Conservation (phyloP, 35 echinoderm and acorn worm genomes). For the Antedon bifida region DNA sequence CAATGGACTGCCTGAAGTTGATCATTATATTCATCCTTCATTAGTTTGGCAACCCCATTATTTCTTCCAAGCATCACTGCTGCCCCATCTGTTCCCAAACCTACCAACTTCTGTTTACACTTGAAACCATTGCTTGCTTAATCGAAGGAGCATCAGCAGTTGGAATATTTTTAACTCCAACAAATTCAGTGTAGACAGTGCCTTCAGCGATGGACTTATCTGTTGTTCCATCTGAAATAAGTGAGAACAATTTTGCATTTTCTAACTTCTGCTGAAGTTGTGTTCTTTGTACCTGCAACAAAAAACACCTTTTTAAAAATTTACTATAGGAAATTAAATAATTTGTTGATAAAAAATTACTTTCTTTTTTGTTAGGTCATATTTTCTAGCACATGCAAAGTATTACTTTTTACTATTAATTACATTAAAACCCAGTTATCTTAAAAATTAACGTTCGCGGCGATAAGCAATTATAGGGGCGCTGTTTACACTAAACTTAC, state of each 20-base stretch:
- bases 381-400: no score
- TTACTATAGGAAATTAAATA: neutral
- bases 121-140: neutral
- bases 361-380: no score
- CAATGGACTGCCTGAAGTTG: slow-evolving; percentile 20
- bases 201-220: slow-evolving; percentile 5
- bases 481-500: neutral
- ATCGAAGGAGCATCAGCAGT: slow-evolving; percentile 28
- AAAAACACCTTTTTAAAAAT: neutral
- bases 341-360: no score
- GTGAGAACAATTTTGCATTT: slow-evolving; percentile 13
- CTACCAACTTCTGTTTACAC: slow-evolving; percentile 24
- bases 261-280: neutral
- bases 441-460: no score
- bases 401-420: no score
- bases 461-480: no score
- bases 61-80: neutral
- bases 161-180: neutral
- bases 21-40: slow-evolving; percentile 4
- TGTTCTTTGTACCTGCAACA: slow-evolving; percentile 11
- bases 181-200: no score
- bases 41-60: neutral
- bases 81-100: slow-evolving; percentile 17
- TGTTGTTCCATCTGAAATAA: slow-evolving; percentile 17
- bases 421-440: no score